Evolutionary conservation across 2,797 vertebrate species (phyloP).

Genomic region (Oreochromis grahami): DNA sequence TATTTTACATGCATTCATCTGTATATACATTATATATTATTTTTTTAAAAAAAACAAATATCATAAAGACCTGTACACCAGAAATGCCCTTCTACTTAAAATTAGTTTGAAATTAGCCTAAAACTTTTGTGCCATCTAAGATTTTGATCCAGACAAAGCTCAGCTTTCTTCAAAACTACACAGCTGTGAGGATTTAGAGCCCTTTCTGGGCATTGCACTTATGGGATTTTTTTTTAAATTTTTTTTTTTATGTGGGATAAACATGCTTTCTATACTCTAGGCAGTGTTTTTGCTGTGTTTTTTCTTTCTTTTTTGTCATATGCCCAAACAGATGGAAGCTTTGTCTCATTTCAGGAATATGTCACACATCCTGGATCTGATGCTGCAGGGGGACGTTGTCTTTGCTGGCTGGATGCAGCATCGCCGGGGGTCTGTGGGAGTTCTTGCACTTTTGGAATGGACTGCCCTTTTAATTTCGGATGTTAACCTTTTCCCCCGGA

Average conservation of each 20-base stretch:
- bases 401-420: neutral
- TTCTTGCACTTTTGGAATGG: constrained; percentile 33
- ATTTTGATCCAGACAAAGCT: constrained; percentile 12
- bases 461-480: constrained; percentile 59
- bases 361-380: constrained; percentile 36
- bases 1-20: constrained; percentile 52
- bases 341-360: constrained; percentile 26
- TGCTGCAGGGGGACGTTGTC: constrained; percentile 21
- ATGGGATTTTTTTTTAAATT: constrained; percentile 10
- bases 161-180: constrained; percentile 2
- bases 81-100: neutral
- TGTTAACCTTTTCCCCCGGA: constrained; percentile 54
- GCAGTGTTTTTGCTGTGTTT: neutral
- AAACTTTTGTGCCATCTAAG: constrained; percentile 16
- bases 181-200: neutral
- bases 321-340: constrained; percentile 24
- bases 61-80: constrained; percentile 65
- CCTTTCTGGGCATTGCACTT: neutral
- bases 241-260: constrained; percentile 16
- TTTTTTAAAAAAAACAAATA: constrained; percentile 6
- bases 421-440: constrained; percentile 14
- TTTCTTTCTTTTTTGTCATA: neutral
- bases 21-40: constrained; percentile 41
- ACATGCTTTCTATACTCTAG: neutral
- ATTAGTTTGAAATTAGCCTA: neutral